Evolutionary conservation across 2,797 vertebrate genomes (phyloP), one percentile per base, ranked within the genome.

Genomic region (Coranthus polyacanthus): DNA sequence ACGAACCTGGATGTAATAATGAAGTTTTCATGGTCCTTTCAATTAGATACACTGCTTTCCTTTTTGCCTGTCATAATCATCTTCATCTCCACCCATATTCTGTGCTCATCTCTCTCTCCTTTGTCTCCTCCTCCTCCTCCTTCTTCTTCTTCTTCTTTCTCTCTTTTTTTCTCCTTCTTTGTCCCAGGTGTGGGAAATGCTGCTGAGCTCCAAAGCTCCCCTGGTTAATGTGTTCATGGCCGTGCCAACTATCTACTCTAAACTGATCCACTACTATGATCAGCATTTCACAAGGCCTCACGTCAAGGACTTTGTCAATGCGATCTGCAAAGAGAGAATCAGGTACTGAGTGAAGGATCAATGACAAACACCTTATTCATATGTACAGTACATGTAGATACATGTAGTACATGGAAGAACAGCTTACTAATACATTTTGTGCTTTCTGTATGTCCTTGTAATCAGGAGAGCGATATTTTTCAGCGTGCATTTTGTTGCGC

Each of bases 221-320:
- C 57, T 81, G 41, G 75, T 98, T 56, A 98, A 86, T 0, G 84
- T 98, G 15, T 99, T 98, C 79, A 99, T 99, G 98, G 97, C 97
- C 0, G 97, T 98, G 73, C 97, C 97, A 41, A 98, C 96, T 2
- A 91, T 98, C 82, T 99, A 98, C 68, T 94, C 93, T 56, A 97
- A 96, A 88, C 89, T 99, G 81, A 95, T 96, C 38, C 93, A 95
- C 16, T 88, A 97, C 75, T 95, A 96, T 0, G 91, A 96, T 12
- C 68, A 91, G 58, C 94, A 96, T 68, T 95, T 96, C 71, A 92
- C 88, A 34, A 93, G 93, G 69, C 93, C 94, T 0, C 93, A 75
- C 0, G 95, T 96, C 71, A 95, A 85, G 91, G 96, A 97, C 75
- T 99, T 96, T 0, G 83, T 98, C 36, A 95, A 21, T 83, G 96